Evolutionary conservation across 1,140 invertebrate genomes (phyloP).

Genomic region (Lordiphosa mommai): DNA sequence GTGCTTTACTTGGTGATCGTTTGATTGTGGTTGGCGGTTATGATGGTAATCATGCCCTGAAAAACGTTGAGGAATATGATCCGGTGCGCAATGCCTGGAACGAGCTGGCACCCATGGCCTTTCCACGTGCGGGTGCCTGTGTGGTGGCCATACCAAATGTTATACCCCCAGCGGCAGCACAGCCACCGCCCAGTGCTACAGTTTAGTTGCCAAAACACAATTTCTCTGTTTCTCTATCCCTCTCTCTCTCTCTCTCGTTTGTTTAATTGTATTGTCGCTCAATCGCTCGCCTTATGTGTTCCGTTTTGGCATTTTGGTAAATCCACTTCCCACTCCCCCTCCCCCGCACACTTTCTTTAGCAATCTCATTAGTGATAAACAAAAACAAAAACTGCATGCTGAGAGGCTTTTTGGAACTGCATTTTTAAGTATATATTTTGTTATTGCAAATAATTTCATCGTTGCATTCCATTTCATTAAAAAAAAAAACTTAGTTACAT

Average conservation of each 20-base stretch:
- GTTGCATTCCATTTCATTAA: constrained; percentile 6
- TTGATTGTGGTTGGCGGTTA: constrained; percentile 96
- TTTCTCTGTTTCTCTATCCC: neutral
- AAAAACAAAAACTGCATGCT: constrained; percentile 41
- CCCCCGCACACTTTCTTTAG: neutral
- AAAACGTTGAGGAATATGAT: constrained; percentile 95
- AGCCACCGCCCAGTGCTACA: constrained; percentile 71
- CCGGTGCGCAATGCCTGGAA: constrained; percentile 93
- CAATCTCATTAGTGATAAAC: constrained; percentile 21
- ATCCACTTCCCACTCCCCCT: neutral
- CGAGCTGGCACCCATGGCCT: constrained; percentile 86
- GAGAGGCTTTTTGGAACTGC: constrained; percentile 39
- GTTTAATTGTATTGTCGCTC: constrained; percentile 26
- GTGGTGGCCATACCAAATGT: constrained; percentile 85
- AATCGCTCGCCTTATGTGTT: neutral
- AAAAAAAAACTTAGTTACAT: no score
- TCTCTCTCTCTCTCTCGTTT: no score
- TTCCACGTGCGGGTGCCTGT: constrained; percentile 91
- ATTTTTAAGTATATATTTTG: constrained; percentile 18
- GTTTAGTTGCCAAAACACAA: constrained; percentile 64
- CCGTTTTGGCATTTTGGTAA: neutral
- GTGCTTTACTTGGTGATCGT: constrained; percentile 92
- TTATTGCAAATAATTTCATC: constrained; percentile 3
- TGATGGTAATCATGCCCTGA: constrained; percentile 95
- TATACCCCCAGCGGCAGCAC: constrained; percentile 66